Conservation (phyloP, 1,140 invertebrate genomes). For the Microplitis mediator region DNA sequence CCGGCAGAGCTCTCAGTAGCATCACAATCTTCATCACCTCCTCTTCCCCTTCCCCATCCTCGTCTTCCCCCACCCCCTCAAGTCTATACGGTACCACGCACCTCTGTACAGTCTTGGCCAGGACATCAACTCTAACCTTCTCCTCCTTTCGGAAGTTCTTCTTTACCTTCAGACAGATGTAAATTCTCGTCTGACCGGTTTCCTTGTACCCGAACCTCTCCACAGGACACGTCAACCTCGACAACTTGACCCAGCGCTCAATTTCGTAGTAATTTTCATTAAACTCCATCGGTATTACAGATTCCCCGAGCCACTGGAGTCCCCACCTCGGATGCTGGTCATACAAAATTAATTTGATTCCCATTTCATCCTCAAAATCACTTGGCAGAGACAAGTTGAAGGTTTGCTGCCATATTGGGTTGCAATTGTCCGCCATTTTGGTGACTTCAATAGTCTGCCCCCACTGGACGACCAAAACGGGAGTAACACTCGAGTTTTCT, state of each 20-base stretch:
- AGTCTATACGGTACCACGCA: conserved; percentile 55
- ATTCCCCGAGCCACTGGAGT: conserved; percentile 56
- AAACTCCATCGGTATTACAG: conserved; percentile 51
- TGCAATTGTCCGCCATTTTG: conserved; percentile 48
- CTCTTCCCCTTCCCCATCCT: conserved; percentile 44
- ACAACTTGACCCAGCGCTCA: conserved; percentile 56
- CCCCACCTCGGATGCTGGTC: conserved; percentile 60
- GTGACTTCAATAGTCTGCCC: conserved; percentile 45
- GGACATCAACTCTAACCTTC: conserved; percentile 40
- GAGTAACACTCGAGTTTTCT: conserved; percentile 55
- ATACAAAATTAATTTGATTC: conserved; percentile 51
- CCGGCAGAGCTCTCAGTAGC: conserved; percentile 46
- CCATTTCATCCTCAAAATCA: conserved; percentile 36
- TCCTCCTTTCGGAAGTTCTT: conserved; percentile 43
- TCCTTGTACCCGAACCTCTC: conserved; percentile 55
- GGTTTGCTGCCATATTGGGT: conserved; percentile 58
- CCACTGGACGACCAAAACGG: conserved; percentile 57
- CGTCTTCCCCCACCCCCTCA: conserved; percentile 44
- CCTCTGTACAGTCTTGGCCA: conserved; percentile 54
- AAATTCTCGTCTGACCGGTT: conserved; percentile 55
- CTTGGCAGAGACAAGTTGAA: conserved; percentile 51
- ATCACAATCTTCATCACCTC: conserved; percentile 50
- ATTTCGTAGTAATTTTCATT: conserved; percentile 53
- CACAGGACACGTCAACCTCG: conserved; percentile 49
- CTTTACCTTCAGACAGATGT: conserved; percentile 56